Percentiles rank a stretch among this genome's conserved stretches.
Evolutionary conservation across 2,797 vertebrate species (phyloP).

Genomic region (Rhynchotus rufescens): DNA sequence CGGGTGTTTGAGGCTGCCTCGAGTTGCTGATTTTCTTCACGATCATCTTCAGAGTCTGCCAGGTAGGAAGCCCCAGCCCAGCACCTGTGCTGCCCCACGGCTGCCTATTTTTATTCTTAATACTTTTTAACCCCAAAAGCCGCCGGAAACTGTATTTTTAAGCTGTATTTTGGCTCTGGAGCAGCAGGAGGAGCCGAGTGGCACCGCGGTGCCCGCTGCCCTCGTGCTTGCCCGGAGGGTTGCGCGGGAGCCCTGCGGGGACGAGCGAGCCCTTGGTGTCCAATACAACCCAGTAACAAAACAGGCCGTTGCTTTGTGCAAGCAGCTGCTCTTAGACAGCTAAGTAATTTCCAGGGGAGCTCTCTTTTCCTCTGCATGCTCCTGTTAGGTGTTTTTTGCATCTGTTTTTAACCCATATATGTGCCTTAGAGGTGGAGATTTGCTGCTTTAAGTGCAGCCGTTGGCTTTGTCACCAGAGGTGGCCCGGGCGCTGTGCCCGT

Average conservation of each 20-base stretch:
- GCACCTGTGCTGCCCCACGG: rapidly evolving
- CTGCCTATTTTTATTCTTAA: background rate
- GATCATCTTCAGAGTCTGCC: too few species aligned
- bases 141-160: too few species aligned
- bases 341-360: background rate
- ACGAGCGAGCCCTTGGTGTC: background rate
- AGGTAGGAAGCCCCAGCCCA: background rate
- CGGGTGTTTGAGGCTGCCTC: background rate
- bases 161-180: background rate
- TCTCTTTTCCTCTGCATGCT: background rate
- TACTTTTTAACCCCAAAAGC: background rate
- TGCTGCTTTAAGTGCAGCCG: background rate
- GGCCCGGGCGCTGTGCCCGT: rapidly evolving
- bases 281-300: background rate
- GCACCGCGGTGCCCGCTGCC: too few species aligned
- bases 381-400: background rate
- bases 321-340: background rate
- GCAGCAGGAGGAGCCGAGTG: background rate
- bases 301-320: background rate
- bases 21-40: background rate
- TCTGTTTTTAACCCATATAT: background rate
- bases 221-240: too few species aligned
- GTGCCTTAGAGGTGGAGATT: background rate
- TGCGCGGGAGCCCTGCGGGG: background rate
- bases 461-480: background rate